Conservation (phyloP, 1,140 invertebrate species). For the Parasteatoda tepidariorum region DNA sequence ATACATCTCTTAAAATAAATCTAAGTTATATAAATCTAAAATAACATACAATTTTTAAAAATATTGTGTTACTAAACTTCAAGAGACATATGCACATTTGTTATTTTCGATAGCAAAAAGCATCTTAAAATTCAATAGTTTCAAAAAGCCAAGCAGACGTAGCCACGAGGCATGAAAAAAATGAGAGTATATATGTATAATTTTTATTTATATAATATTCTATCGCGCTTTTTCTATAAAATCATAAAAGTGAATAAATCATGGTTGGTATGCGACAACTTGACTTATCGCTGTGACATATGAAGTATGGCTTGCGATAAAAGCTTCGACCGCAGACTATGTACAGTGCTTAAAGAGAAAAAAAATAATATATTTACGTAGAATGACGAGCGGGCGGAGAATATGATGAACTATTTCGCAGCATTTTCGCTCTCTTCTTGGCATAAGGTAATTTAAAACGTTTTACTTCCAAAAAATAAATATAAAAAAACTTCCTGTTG, state of each 20-base stretch:
- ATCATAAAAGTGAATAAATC: slow-evolving; percentile 53
- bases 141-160: background rate
- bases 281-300: slow-evolving; percentile 59
- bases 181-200: slow-evolving; percentile 17
- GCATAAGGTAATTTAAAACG: slow-evolving; percentile 60
- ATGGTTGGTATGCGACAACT: slow-evolving; percentile 48
- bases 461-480: slow-evolving; percentile 60
- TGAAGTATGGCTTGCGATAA: slow-evolving; percentile 42
- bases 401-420: slow-evolving; percentile 51
- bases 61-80: too few species aligned
- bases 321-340: slow-evolving; percentile 46
- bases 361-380: slow-evolving; percentile 23
- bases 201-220: slow-evolving; percentile 59
- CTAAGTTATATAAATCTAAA: too few species aligned
- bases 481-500: background rate
- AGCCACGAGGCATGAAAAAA: background rate
- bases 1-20: too few species aligned
- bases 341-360: background rate
- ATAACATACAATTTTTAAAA: too few species aligned
- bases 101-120: too few species aligned
- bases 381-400: slow-evolving; percentile 34
- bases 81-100: too few species aligned
- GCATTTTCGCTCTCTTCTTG: slow-evolving; percentile 33
- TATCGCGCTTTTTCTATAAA: slow-evolving; percentile 19
- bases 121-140: background rate